These are phyloP conservation scores for Epizoanthus fatuus DNA, from an alignment of 92 coral and sea anemone genomes.

Conservation along the genomic window DNA sequence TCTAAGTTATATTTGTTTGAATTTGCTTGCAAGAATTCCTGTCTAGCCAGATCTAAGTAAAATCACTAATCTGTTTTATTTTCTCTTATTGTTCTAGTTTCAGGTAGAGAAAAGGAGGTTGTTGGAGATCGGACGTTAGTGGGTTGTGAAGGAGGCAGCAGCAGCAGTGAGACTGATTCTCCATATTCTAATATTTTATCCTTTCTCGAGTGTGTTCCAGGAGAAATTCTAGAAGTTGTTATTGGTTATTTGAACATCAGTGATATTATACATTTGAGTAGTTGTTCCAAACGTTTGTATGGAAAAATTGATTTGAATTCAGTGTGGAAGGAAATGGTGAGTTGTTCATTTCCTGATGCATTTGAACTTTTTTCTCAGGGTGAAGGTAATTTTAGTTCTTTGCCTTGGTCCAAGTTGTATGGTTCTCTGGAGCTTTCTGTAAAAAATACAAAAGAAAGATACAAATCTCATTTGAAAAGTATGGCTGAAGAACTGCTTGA, in stretches of 20 bases:
- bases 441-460: not conserved
- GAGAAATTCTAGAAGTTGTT: not conserved
- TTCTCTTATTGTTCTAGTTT: too few relatives aligned
- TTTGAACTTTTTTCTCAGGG: not conserved
- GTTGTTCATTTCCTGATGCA: constrained; percentile 1
- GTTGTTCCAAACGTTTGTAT: not conserved
- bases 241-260: not conserved
- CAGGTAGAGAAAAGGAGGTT: too few relatives aligned
- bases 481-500: not conserved
- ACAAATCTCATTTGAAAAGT: not conserved
- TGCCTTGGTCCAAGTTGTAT: not conserved
- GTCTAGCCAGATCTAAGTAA: too few relatives aligned
- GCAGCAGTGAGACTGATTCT: too few relatives aligned
- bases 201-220: not conserved
- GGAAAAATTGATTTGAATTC: not conserved
- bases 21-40: too few relatives aligned
- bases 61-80: too few relatives aligned
- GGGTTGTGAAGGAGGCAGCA: too few relatives aligned
- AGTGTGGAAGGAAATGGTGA: constrained; percentile 3
- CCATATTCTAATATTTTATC: not conserved
- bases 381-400: not conserved
- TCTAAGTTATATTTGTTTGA: too few relatives aligned
- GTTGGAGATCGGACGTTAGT: too few relatives aligned
- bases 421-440: not conserved
- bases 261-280: not conserved